phyloP scores from a whole-genome alignment of 1,140 invertebrate species.

The Harpegnathos saltator region DNA sequence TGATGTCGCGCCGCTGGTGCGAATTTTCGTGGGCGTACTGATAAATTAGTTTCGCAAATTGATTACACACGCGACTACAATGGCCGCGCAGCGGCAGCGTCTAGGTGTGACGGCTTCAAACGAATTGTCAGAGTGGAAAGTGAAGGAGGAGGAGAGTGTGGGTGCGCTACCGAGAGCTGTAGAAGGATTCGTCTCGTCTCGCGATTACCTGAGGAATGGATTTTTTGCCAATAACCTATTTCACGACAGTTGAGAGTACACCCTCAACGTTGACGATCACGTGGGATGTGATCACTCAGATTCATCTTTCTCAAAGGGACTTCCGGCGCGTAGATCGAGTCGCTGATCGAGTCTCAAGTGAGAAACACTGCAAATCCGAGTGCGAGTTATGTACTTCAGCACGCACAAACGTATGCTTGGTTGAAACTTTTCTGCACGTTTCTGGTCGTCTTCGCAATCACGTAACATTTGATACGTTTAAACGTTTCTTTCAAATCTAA shows the following conservation, averaged over 20 bases:
- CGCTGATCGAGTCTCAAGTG: too few species aligned
- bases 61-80: background rate
- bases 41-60: conserved; percentile 35
- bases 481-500: too few species aligned
- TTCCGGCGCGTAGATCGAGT: too few species aligned
- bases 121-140: background rate
- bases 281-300: background rate
- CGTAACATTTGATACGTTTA: too few species aligned
- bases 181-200: too few species aligned
- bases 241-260: background rate
- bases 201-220: too few species aligned
- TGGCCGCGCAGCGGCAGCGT: background rate
- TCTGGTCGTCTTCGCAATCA: too few species aligned
- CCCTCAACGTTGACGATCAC: background rate
- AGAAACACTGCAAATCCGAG: too few species aligned
- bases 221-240: too few species aligned
- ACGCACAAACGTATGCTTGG: too few species aligned
- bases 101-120: background rate
- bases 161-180: background rate
- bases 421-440: too few species aligned
- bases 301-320: too few species aligned
- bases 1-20: conserved; percentile 34
- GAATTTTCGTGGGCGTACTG: conserved; percentile 41
- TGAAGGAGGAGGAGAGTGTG: background rate
- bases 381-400: background rate